Percentiles rank a stretch among this genome's conserved stretches.
phyloP scores from a whole-genome alignment of 1,140 invertebrate genomes.

The Bactericera cockerelli region DNA sequence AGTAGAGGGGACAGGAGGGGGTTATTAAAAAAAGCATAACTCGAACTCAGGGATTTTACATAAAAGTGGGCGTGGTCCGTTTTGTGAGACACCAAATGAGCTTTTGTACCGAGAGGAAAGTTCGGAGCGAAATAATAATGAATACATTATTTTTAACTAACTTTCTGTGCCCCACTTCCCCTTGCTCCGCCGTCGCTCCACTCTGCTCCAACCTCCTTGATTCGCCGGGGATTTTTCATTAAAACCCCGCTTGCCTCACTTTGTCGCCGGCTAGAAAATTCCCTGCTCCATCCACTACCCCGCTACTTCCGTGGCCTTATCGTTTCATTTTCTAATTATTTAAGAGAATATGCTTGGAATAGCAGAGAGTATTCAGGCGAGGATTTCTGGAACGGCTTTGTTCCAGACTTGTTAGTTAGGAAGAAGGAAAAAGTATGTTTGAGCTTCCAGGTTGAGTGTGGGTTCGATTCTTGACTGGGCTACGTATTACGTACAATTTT shows the following conservation, averaged over 20 bases:
- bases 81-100: background rate
- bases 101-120: background rate
- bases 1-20: too few species aligned
- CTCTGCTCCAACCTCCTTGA: too few species aligned
- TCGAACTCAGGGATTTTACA: background rate
- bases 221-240: conserved; percentile 7
- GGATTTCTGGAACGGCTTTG: too few species aligned
- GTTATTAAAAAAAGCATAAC: background rate
- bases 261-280: too few species aligned
- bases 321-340: conserved; percentile 3
- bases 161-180: background rate
- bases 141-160: conserved; percentile 8
- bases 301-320: background rate
- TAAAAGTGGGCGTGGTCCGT: background rate
- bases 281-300: background rate
- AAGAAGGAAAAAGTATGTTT: too few species aligned
- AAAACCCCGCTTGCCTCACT: background rate
- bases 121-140: background rate
- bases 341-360: conserved; percentile 1
- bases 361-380: too few species aligned
- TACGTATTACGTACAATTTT: too few species aligned
- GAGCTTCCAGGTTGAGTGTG: too few species aligned
- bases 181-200: background rate
- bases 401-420: too few species aligned
- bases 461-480: too few species aligned